Base-by-base conservation (phyloP, 1,140 invertebrate species). In the Heliconius melpomene region DNA sequence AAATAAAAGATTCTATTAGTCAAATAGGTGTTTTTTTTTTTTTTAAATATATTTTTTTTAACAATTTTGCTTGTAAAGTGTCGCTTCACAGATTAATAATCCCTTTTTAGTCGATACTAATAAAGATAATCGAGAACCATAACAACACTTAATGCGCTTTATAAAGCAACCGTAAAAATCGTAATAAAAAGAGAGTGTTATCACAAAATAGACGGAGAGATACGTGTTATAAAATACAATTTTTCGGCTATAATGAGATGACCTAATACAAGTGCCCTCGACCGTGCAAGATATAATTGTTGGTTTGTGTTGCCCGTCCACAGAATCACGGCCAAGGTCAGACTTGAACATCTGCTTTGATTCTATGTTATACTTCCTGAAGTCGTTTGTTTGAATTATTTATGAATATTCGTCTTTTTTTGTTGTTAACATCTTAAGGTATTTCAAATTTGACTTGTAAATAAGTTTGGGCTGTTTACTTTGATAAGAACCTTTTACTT, bases 291-390 rank as follows among this genome's bases (percentile, higher is more conserved):
- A 89, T 89, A 89, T 92, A 92, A 91, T 90, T 91, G 90, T 91
- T 89, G 86, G 90, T 82, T 91, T 91, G 86, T 84, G 87, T 80
- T 88, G 85, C 85, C 83, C 85, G 85, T 84, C 85, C 84, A 82
- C 85, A 82, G 83, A 89, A 88, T 93, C 90, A 94, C 90, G 90
- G 92, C 88, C 91, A 94, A 94, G 92, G 91, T 90, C 88, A 81
- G 73, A 81, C 75, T 72, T 81, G 23, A 73, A 87, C 89, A 90
- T 88, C 88, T 89, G 90, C 84, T 85, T 79, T 80, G 75, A 71
- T 50, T 70, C 75, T 78, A 29, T 32, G 36, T 72, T 9, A 38
- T 72, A 72, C 36, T 72, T 72, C 36, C 71, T 72, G 16, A 72
- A 72, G n/a, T 72, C 9, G 29, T 66, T 11, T 29, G 54, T 50